Evolutionary conservation across 64 coral and sea anemone species (phyloP).

Genomic region (Hydrozoanthus tunicans): DNA sequence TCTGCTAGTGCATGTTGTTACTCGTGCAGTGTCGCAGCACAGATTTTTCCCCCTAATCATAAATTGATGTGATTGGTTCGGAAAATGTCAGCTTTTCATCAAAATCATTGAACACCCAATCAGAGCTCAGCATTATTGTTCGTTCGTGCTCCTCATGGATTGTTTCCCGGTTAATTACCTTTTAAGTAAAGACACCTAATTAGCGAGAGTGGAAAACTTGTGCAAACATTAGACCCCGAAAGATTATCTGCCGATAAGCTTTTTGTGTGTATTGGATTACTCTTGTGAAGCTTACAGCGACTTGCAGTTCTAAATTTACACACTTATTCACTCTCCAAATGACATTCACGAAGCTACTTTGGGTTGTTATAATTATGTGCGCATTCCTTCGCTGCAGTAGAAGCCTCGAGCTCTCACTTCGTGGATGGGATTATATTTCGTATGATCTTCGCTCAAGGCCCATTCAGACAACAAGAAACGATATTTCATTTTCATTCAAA

Average conservation of each 20-base stretch:
- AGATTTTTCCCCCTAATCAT: not conserved
- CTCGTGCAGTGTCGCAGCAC: not conserved
- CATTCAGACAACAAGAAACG: conserved; percentile 49
- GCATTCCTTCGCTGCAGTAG: not conserved
- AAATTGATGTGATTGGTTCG: conserved; percentile 3
- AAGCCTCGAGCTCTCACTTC: conserved; percentile 56
- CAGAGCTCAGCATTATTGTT: not conserved
- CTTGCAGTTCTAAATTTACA: conserved; percentile 16
- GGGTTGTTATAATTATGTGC: not conserved
- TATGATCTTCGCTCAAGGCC: conserved; percentile 71
- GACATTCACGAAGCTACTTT: conserved; percentile 6
- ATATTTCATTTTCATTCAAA: conserved; percentile 80
- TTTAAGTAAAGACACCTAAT: conserved; percentile 59
- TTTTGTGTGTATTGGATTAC: conserved; percentile 12
- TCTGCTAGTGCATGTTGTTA: not conserved
- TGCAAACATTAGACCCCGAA: conserved; percentile 40
- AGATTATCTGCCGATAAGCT: conserved; percentile 46
- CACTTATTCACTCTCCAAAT: not conserved
- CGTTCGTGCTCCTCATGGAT: not conserved
- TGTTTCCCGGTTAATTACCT: conserved; percentile 34
- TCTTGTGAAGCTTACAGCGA: not conserved
- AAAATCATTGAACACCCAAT: not conserved
- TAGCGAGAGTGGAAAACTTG: not conserved
- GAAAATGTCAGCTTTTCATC: conserved; percentile 26
- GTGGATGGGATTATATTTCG: conserved; percentile 75